Conservation (phyloP, 2,113 vertebrate genomes). For the Emydura subglobosa region DNA sequence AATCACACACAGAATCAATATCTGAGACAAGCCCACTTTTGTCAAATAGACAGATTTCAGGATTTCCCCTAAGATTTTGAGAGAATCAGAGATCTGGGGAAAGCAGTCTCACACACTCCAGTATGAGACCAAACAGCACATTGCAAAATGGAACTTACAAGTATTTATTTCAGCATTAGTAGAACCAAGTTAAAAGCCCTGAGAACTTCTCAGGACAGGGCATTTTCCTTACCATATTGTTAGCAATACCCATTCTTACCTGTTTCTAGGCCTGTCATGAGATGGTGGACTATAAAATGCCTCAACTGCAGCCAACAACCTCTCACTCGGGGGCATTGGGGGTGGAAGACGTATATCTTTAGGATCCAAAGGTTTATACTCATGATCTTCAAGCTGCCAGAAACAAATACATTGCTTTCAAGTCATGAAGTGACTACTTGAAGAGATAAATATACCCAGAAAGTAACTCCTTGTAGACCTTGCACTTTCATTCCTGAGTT, state of each 20-base stretch:
- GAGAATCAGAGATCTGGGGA: not conserved
- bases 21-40: not conserved
- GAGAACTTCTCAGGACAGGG: not conserved
- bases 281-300: constrained; percentile 99
- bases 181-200: not conserved
- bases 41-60: rapidly evolving
- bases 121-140: not conserved
- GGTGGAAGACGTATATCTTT: constrained; percentile 98
- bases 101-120: not conserved
- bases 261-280: constrained; percentile 97
- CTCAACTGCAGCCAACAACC: constrained; percentile 94
- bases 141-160: not conserved
- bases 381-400: constrained; percentile 92
- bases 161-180: not conserved
- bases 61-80: not conserved
- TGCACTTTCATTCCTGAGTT: not conserved
- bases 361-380: constrained; percentile 96
- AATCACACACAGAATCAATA: not conserved
- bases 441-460: not conserved
- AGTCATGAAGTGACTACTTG: not conserved
- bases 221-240: constrained; percentile 4
- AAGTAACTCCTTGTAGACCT: not conserved
- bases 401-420: constrained; percentile 18
- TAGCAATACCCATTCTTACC: constrained; percentile 77
- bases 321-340: constrained; percentile 97